phyloP scores from a whole-genome alignment of 2,888 invertebrate genomes.

The Gortyna flavago region DNA sequence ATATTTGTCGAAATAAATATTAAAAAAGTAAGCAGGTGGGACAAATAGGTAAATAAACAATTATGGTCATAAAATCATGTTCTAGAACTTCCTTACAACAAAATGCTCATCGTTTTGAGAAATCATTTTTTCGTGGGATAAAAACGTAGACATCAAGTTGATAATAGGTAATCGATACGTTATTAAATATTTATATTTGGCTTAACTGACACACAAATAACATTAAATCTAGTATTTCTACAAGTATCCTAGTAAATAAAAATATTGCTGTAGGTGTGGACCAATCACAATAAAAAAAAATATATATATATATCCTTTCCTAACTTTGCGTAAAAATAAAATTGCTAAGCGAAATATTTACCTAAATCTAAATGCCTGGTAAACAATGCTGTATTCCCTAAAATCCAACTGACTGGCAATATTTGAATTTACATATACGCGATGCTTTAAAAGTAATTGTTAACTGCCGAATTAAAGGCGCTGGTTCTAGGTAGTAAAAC shows the following conservation, averaged over 20 bases:
- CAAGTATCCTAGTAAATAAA: too few species aligned
- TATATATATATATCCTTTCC: background rate
- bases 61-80: background rate
- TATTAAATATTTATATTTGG: background rate
- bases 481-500: too few species aligned
- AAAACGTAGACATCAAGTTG: too few species aligned
- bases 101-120: too few species aligned
- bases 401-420: background rate
- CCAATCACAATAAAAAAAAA: background rate
- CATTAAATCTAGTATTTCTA: background rate
- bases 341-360: background rate
- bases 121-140: too few species aligned
- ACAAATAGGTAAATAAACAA: background rate
- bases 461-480: too few species aligned
- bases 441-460: background rate
- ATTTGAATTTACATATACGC: background rate
- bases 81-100: too few species aligned
- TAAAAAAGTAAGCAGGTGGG: background rate
- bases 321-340: background rate
- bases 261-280: background rate
- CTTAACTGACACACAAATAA: background rate
- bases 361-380: background rate
- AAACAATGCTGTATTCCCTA: background rate
- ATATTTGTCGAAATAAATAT: background rate
- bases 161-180: background rate